A percentile compares a stretch with the other conserved stretches of the same genome.
phyloP scores from a whole-genome alignment of 2,888 invertebrate species.

The Hirtodrosophila duncani region DNA sequence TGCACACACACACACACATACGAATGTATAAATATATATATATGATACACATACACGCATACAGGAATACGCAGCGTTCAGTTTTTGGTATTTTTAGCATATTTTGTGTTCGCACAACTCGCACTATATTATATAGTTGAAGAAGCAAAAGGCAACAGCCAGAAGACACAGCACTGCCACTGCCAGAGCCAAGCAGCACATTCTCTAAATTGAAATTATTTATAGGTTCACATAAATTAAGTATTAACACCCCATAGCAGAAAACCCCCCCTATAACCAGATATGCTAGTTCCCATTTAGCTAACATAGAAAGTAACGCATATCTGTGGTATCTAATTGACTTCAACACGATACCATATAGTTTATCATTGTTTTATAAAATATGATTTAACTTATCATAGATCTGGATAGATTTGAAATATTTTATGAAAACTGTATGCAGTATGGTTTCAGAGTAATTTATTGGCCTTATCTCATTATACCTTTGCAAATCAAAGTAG shows the following conservation, averaged over 20 bases:
- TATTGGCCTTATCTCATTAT: too few relatives aligned
- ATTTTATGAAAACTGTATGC: too few relatives aligned
- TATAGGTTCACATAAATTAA: constrained; percentile 75
- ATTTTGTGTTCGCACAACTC: constrained; percentile 60
- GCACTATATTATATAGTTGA: constrained; percentile 49
- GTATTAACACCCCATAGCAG: constrained; percentile 64
- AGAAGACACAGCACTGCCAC: constrained; percentile 9
- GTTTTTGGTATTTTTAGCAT: constrained; percentile 70
- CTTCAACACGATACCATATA: too few relatives aligned
- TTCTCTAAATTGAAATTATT: constrained; percentile 73
- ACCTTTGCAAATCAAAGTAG: too few relatives aligned
- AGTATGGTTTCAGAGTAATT: too few relatives aligned
- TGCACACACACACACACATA: constrained; percentile 6
- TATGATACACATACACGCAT: constrained; percentile 13
- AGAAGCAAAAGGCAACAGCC: constrained; percentile 16
- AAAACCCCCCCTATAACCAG: constrained; percentile 22
- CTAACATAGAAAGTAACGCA: too few relatives aligned
- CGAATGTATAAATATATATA: constrained; percentile 9
- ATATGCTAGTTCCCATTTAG: constrained; percentile 24
- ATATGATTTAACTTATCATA: too few relatives aligned
- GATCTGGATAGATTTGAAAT: too few relatives aligned
- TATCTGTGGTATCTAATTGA: too few relatives aligned
- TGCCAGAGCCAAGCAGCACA: constrained; percentile 49
- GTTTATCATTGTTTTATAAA: too few relatives aligned
- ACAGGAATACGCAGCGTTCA: constrained; percentile 62